Percentiles rank a stretch among this genome's conserved stretches.
phyloP scores from a whole-genome alignment of 1,140 invertebrate genomes.

The Megathymus violae region DNA sequence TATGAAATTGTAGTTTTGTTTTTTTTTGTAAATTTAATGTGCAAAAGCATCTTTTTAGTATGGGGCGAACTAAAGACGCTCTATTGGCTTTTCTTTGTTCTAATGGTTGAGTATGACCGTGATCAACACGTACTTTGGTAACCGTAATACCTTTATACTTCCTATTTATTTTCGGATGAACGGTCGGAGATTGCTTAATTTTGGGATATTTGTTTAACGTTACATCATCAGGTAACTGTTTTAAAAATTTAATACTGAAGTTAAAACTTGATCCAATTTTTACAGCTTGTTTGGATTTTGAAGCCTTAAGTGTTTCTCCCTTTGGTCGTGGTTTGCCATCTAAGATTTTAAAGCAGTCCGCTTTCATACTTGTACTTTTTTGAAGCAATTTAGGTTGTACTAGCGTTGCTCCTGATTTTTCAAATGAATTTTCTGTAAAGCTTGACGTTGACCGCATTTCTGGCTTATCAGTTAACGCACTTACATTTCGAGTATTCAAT shows the following conservation, averaged over 20 bases:
- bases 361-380: conserved; percentile 3
- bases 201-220: conserved; percentile 7
- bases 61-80: conserved; percentile 25
- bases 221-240: conserved; percentile 26
- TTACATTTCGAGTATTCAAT: background rate
- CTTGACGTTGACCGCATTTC: conserved; percentile 1
- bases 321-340: background rate
- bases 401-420: background rate
- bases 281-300: conserved; percentile 37
- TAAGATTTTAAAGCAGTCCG: background rate
- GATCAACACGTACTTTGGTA: conserved; percentile 23
- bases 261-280: conserved; percentile 47
- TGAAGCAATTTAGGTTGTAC: conserved; percentile 5
- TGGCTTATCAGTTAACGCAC: conserved; percentile 8
- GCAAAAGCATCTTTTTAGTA: conserved; percentile 55
- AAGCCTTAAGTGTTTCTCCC: background rate
- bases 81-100: conserved; percentile 26
- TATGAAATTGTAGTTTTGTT: conserved; percentile 28
- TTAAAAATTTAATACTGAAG: conserved; percentile 49
- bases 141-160: conserved; percentile 30
- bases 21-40: conserved; percentile 52
- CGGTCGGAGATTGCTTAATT: conserved; percentile 6
- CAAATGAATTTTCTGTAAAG: background rate
- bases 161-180: conserved; percentile 17
- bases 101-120: conserved; percentile 27